Evolutionary conservation across 2,113 vertebrate species (phyloP).

Genomic region (Hoplias malabaricus): DNA sequence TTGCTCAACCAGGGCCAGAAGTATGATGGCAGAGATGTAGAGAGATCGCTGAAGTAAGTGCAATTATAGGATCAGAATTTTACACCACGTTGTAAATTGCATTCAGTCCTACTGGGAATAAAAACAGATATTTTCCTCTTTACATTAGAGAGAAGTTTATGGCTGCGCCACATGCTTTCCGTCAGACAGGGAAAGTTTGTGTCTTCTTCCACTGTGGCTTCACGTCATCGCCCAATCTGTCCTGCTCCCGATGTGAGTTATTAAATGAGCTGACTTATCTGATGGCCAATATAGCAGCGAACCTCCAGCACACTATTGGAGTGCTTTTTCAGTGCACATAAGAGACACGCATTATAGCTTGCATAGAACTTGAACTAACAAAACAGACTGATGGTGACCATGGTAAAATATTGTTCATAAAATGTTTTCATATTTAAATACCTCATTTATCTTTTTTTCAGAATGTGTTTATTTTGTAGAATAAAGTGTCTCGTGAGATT

Average conservation of each 20-base stretch:
- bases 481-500: too few relatives aligned
- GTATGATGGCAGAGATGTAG: constrained; percentile 82
- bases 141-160: constrained; percentile 85
- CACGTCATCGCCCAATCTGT: constrained; percentile 72
- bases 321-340: too few relatives aligned
- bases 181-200: constrained; percentile 84
- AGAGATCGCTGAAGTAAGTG: constrained; percentile 83
- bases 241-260: constrained; percentile 48
- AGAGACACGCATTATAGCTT: too few relatives aligned
- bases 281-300: background rate
- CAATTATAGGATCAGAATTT: too few relatives aligned
- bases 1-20: constrained; percentile 86
- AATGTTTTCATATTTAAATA: too few relatives aligned
- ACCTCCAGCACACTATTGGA: background rate
- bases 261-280: background rate
- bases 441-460: too few relatives aligned
- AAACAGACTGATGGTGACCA: too few relatives aligned
- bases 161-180: constrained; percentile 84
- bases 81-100: background rate
- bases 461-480: too few relatives aligned
- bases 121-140: background rate
- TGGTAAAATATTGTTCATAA: too few relatives aligned
- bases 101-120: background rate
- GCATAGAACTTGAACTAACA: too few relatives aligned
- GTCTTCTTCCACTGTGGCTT: constrained; percentile 85